Evolutionary conservation across 2,888 invertebrate genomes (phyloP).

Genomic region (Epinotia nisella): DNA sequence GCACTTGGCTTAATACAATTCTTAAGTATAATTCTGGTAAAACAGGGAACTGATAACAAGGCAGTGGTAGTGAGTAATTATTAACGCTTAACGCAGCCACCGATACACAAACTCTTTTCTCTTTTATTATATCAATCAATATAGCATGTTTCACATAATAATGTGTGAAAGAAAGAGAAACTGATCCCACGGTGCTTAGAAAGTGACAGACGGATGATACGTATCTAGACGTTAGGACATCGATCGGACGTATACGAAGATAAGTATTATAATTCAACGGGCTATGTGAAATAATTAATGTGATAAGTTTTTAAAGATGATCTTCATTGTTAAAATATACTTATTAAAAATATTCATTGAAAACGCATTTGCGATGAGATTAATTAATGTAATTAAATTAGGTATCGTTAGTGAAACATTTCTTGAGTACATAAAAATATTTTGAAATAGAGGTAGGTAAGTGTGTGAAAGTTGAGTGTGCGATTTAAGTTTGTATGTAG

Average conservation of each 20-base stretch:
- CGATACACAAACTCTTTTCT: slow-evolving; percentile 30
- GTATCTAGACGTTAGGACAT: slow-evolving; percentile 34
- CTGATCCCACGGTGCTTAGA: slow-evolving; percentile 41
- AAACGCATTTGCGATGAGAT: not conserved
- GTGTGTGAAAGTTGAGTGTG: not conserved
- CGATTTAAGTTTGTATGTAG: not conserved
- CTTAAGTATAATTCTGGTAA: not conserved
- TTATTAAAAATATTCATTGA: not conserved
- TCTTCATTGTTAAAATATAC: not conserved
- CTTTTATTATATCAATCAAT: slow-evolving; percentile 29
- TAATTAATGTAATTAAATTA: slow-evolving; percentile 3
- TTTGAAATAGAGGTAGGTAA: not conserved
- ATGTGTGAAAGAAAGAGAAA: slow-evolving; percentile 38
- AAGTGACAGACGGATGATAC: slow-evolving; percentile 37
- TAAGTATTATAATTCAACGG: slow-evolving; percentile 11
- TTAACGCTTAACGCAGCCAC: slow-evolving; percentile 6
- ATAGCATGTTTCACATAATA: slow-evolving; percentile 40
- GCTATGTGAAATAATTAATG: not conserved
- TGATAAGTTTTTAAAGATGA: slow-evolving; percentile 1
- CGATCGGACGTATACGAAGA: slow-evolving; percentile 26
- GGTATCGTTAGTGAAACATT: not conserved
- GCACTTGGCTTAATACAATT: too few relatives aligned
- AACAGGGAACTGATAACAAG: not conserved
- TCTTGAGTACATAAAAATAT: not conserved
- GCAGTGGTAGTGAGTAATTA: not conserved